Evolutionary conservation across 64 coral and sea anemone species (phyloP).

Genomic region (Actinia equina): DNA sequence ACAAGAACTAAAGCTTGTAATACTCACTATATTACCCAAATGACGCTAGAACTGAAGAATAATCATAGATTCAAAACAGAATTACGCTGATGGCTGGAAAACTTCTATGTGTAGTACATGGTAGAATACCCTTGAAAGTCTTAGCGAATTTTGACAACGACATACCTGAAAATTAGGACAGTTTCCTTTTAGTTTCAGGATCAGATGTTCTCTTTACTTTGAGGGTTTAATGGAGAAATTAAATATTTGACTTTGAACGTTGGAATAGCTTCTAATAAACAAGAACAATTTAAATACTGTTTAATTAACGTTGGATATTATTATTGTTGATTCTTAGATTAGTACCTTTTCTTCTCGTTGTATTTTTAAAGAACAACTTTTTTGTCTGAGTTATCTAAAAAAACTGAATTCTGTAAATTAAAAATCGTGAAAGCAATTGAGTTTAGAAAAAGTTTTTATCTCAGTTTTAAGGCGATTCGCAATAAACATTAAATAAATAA

Average conservation of each 20-base stretch:
- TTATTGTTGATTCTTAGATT: not conserved
- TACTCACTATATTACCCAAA: not conserved
- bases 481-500: too few relatives aligned
- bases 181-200: not conserved
- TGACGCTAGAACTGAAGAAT: not conserved
- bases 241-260: constrained; percentile 1
- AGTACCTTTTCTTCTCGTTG: too few relatives aligned
- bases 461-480: too few relatives aligned
- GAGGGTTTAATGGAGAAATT: not conserved
- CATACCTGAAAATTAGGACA: not conserved
- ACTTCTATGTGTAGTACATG: too few relatives aligned
- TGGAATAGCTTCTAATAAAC: not conserved
- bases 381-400: too few relatives aligned
- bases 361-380: too few relatives aligned
- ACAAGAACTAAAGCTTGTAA: not conserved
- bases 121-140: too few relatives aligned
- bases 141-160: not conserved
- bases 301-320: not conserved
- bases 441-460: too few relatives aligned
- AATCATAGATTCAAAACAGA: too few relatives aligned
- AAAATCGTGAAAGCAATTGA: too few relatives aligned
- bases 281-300: not conserved
- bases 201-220: not conserved
- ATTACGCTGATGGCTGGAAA: too few relatives aligned
- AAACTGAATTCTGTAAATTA: too few relatives aligned